Base-by-base conservation (phyloP, 1,140 invertebrate species). In the Ceratina calcarata region DNA sequence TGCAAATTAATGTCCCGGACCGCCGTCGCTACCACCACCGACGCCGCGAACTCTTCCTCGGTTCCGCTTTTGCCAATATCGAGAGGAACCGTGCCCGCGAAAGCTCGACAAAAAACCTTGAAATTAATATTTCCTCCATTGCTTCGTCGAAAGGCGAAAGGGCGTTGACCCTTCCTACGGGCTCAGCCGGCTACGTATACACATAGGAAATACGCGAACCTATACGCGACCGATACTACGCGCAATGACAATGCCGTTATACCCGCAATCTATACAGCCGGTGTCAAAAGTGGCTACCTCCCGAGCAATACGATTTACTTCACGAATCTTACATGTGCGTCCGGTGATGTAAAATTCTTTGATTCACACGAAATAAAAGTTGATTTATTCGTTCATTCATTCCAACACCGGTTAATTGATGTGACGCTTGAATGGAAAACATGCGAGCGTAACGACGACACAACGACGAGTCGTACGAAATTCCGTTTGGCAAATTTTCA, bases 1-100 rank as follows among this genome's bases (percentile, higher is more conserved):
- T 82, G 87, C 88, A 85, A 91, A 91, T 92, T 91, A 91, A 90
- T 91, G 87, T 81, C 70, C 82, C 71, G 58, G 73, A 57, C 69
- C 32, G 57, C 73, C 37, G 37, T 6, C 37, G 37, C 37, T 10
- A 10, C 37, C 37, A 45, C 37, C 37, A 45, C 37, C 37, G 10
- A 7, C 37, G 37, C 37, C 76, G 81, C 82, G 81, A 61, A 60
- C 75, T 76, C 76, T 86, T 84, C 84, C 73, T 62, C 78, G 70
- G 78, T 73, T 72, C 85, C 73, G 60, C 70, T 76, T 78, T 82
- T 82, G 74, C 80, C 79, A 58, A 80, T 83, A 83, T 78, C 60
- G 80, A 73, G 37, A 73, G 55, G 68, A 67, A 67, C 67, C 65
- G 67, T 24, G 78, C n/a, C 68, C 16, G 66, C 65, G 68, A 72